phyloP scores from a whole-genome alignment of 2,888 invertebrate genomes.

The Geophilus truncorum region DNA sequence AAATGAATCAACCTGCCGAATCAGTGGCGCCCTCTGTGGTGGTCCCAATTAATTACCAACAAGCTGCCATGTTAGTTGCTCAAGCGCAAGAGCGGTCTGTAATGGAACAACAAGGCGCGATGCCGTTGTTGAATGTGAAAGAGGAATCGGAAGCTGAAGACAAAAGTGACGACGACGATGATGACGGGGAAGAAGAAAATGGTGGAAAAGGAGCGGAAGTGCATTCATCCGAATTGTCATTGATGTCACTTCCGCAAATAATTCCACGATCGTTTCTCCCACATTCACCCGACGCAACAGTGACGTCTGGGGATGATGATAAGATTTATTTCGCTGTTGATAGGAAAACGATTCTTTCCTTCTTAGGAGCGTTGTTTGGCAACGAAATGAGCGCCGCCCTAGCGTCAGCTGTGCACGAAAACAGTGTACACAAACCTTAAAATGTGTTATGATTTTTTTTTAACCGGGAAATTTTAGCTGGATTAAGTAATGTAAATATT shows the following conservation, averaged over 20 bases:
- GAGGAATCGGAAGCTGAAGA: background rate
- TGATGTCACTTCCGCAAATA: background rate
- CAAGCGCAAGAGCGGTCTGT: background rate
- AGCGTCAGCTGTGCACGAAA: background rate
- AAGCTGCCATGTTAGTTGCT: background rate
- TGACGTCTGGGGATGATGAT: background rate
- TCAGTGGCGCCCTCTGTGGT: background rate
- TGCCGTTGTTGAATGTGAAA: background rate
- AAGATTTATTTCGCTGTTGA: slow-evolving; percentile 33
- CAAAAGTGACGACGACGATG: background rate
- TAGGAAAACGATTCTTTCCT: slow-evolving; percentile 27
- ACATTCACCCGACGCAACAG: slow-evolving; percentile 8
- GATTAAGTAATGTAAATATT: background rate
- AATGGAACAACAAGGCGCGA: background rate
- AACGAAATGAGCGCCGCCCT: background rate
- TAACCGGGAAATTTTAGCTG: no score
- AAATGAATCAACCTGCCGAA: background rate
- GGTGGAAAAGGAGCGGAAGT: background rate
- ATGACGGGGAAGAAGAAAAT: background rate
- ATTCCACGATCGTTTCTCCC: background rate
- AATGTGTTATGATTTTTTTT: background rate
- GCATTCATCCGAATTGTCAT: background rate
- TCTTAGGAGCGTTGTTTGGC: slow-evolving; percentile 25
- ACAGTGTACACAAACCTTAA: background rate
- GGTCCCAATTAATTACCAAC: background rate